phyloP scores from a whole-genome alignment of 1,140 invertebrate species.

The Frieseomelitta varia region DNA sequence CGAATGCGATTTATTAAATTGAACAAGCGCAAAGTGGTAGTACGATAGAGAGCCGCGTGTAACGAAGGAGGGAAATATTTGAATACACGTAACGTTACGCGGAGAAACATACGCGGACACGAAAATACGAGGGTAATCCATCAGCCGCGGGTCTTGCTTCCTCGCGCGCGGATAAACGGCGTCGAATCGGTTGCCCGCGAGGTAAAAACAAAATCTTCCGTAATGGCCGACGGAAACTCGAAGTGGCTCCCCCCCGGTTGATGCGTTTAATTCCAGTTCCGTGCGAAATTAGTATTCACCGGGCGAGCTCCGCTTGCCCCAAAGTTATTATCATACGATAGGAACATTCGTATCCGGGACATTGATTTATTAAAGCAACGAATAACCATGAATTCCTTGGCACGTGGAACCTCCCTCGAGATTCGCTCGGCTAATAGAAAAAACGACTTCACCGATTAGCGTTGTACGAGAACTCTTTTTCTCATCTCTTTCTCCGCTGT shows the following conservation, averaged over 20 bases:
- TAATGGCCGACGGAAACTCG: background rate
- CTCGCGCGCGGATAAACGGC: background rate
- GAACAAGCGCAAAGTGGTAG: too few species aligned
- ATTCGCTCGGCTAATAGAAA: background rate
- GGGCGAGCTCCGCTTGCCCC: background rate
- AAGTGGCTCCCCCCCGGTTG: background rate
- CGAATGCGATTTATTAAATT: background rate
- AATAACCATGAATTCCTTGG: conserved; percentile 13
- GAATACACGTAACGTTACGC: background rate
- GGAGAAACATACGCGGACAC: too few species aligned
- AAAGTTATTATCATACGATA: conserved; percentile 31
- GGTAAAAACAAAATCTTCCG: background rate
- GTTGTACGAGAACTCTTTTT: too few species aligned
- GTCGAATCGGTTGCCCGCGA: background rate
- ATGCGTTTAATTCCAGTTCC: conserved; percentile 6
- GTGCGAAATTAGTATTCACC: conserved; percentile 30
- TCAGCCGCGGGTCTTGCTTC: background rate
- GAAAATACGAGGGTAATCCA: background rate
- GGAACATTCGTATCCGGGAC: conserved; percentile 12
- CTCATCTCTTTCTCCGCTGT: too few species aligned
- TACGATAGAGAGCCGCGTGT: background rate
- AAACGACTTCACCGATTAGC: background rate
- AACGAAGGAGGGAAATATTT: background rate
- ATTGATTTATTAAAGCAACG: conserved; percentile 25
- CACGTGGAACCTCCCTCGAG: background rate